Base-by-base conservation (phyloP, 2,888 invertebrate species). In the Mimumesa dahlbomi region DNA sequence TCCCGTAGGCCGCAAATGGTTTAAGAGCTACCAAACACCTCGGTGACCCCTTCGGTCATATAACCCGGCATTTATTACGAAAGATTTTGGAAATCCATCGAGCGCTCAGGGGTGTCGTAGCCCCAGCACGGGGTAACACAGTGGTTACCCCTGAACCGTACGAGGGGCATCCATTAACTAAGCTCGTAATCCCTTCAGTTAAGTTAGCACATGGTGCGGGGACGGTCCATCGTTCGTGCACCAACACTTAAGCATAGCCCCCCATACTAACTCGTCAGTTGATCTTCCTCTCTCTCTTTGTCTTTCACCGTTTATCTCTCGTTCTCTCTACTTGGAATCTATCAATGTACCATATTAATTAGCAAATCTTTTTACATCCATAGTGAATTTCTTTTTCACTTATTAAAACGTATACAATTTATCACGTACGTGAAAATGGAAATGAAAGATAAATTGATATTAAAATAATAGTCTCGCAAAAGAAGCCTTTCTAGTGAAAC, bases 151-250 rank as follows among this genome's bases (percentile, higher is more conserved):
- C 53, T 52, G 74, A 75, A 76, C 76, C 73, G 75, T 85, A 82
- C 77, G 82, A 74, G 82, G 71, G 81, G 84, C 86, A 84, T 88
- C 87, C 87, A 88, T 88, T 88, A 88, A 86, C 88, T 87, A 87
- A 87, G 84, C 88, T 84, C 78, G 83, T 88, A 88, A 88, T 87
- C 87, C 85, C 85, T 85, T 83, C 85, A 80, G 87, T 86, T 87
- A 87, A 87, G 88, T 87, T 86, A 87, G 86, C 88, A 88, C 87
- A 88, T 88, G 88, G 87, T 87, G 75, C 77, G 78, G 79, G 67
- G 79, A 68, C 75, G 79, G 82, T 83, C 83, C 78, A 83, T 78
- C 83, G 82, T 84, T 72, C 67, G 49, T 73, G 61, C 66, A 70
- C 76, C 63, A 73, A 70, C 64, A 66, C 64, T 34, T 70, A 58